Conservation (phyloP, 2,113 vertebrate genomes). For the Helogale parvula region DNA sequence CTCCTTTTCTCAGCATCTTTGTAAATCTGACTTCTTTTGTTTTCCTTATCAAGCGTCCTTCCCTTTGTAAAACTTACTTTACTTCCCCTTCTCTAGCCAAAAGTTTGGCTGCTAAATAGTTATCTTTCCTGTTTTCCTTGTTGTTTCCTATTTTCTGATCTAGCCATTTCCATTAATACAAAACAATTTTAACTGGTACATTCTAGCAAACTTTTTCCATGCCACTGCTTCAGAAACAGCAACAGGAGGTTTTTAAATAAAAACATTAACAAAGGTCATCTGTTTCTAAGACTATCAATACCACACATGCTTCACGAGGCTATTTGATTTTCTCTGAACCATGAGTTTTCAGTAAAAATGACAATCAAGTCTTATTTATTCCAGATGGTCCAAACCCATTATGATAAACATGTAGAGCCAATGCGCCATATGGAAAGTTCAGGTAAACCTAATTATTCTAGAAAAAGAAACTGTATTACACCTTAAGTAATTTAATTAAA, state of each 20-base stretch:
- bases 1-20: not conserved
- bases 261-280: not conserved
- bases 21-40: constrained; percentile 36
- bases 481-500: constrained; percentile 34
- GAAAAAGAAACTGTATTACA: constrained; percentile 25
- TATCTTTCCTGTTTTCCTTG: not conserved
- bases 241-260: not conserved
- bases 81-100: constrained; percentile 18
- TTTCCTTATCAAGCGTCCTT: not conserved
- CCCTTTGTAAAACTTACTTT: not conserved
- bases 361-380: not conserved
- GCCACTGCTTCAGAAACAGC: not conserved
- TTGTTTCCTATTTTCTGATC: not conserved
- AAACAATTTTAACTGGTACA: not conserved
- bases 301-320: not conserved
- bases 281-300: not conserved
- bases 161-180: not conserved
- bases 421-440: not conserved
- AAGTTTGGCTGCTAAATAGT: not conserved
- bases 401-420: not conserved
- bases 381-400: not conserved
- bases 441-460: not conserved
- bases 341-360: not conserved
- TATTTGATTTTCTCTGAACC: not conserved
- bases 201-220: not conserved